A percentile compares a stretch with the other conserved stretches of the same genome.
phyloP scores from a whole-genome alignment of 2,113 vertebrate genomes.

The Meleagris gallopavo region DNA sequence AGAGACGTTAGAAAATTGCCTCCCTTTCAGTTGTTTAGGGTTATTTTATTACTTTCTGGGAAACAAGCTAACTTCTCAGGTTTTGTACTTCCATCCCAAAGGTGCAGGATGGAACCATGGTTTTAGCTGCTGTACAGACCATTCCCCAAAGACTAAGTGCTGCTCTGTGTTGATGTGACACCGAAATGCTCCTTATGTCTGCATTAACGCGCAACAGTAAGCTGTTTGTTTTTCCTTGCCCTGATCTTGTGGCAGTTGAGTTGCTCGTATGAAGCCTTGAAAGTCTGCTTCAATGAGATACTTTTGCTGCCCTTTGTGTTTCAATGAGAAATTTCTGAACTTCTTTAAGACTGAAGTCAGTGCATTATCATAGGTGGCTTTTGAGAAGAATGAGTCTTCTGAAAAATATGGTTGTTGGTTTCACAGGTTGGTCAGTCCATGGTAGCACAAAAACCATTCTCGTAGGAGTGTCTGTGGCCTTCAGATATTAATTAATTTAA shows the following conservation, averaged over 20 bases:
- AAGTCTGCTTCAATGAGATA: neutral
- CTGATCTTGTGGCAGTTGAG: neutral
- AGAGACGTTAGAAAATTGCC: neutral
- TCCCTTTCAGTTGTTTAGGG: neutral
- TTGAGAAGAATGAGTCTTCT: neutral
- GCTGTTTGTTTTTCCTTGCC: neutral
- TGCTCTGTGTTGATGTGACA: neutral
- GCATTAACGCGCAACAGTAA: neutral
- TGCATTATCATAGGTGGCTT: accelerated
- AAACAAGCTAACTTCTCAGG: accelerated
- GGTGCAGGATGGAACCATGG: neutral
- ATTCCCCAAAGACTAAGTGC: too few species aligned
- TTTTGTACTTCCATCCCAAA: neutral
- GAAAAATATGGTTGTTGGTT: neutral
- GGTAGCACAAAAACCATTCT: neutral
- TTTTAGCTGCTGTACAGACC: neutral
- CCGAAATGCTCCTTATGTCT: neutral
- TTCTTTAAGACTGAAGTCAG: neutral
- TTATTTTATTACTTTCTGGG: neutral
- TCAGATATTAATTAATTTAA: accelerated
- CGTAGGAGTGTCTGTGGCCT: accelerated
- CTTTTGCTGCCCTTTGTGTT: neutral
- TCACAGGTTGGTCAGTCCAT: neutral
- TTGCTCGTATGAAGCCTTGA: neutral
- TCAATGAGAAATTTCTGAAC: neutral